Conservation (phyloP, 2,113 vertebrate genomes). For the Centrocercus urophasianus region DNA sequence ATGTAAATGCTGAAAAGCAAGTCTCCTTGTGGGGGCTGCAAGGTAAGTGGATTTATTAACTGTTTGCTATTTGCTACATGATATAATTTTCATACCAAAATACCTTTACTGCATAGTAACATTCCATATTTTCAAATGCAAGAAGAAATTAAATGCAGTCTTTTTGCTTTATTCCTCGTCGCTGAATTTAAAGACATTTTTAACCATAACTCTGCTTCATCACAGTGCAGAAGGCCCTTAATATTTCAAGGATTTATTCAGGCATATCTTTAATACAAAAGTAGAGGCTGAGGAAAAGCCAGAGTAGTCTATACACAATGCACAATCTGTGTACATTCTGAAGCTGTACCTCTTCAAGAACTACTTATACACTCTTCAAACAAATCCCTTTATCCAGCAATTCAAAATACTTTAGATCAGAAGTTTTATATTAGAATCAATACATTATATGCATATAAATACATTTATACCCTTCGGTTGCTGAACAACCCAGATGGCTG, state of each 20-base stretch:
- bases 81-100: conserved; percentile 61
- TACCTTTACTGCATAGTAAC: conserved; percentile 70
- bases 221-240: conserved; percentile 76
- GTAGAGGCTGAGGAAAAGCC: conserved; percentile 68
- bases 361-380: conserved; percentile 66
- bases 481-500: conserved; percentile 57
- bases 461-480: conserved; percentile 68
- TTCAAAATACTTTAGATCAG: conserved; percentile 72
- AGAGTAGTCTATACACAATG: conserved; percentile 74
- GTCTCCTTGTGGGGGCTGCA: conserved; percentile 10
- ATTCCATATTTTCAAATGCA: conserved; percentile 26
- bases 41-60: background rate
- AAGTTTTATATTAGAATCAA: conserved; percentile 67
- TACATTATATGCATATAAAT: conserved; percentile 69
- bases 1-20: background rate
- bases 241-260: conserved; percentile 69
- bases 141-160: conserved; percentile 45
- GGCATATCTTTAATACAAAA: conserved; percentile 71
- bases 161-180: conserved; percentile 37
- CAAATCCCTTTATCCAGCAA: conserved; percentile 70
- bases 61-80: conserved; percentile 34
- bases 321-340: conserved; percentile 71
- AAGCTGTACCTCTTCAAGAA: conserved; percentile 66
- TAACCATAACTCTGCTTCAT: conserved; percentile 69
- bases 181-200: conserved; percentile 58